A percentile compares a stretch with the other conserved stretches of the same genome.
Conservation (phyloP, 1,140 invertebrate species). For the Acromyrmex heyeri region DNA sequence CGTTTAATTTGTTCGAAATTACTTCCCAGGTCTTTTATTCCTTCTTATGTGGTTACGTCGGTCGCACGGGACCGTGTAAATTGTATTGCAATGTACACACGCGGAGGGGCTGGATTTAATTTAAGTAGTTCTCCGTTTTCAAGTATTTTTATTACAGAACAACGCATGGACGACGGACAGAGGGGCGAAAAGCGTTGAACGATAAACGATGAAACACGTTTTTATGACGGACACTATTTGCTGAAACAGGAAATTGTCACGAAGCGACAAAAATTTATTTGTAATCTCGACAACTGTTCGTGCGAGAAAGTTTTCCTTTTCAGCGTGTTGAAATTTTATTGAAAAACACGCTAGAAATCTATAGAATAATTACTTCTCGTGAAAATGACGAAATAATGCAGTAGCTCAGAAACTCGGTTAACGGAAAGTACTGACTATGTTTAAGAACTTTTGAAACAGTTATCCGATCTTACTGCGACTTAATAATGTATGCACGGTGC, state of each 20-base stretch:
- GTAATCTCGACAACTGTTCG: conserved; percentile 14
- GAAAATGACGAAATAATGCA: conserved; percentile 48
- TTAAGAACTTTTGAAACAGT: conserved; percentile 38
- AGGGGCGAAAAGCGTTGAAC: not conserved
- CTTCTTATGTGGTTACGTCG: conserved; percentile 40
- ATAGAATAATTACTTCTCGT: conserved; percentile 37
- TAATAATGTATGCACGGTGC: not conserved
- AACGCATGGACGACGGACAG: conserved; percentile 7
- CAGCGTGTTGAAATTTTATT: not conserved
- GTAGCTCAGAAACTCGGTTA: conserved; percentile 35
- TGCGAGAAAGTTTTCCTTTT: conserved; percentile 26
- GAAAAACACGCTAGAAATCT: conserved; percentile 17
- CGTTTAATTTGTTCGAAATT: conserved; percentile 44
- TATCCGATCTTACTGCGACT: conserved; percentile 11
- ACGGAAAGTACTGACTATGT: conserved; percentile 18
- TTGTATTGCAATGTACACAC: conserved; percentile 43
- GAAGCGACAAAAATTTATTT: conserved; percentile 45
- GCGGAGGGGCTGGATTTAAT: conserved; percentile 44
- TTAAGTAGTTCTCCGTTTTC: conserved; percentile 36
- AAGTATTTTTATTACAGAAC: conserved; percentile 50
- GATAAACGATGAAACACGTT: conserved; percentile 39
- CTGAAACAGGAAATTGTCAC: conserved; percentile 22
- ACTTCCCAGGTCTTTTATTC: conserved; percentile 29
- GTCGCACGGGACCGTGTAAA: conserved; percentile 16
- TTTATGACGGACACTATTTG: conserved; percentile 29